Conservation (phyloP, 53 echinoderm and acorn worm genomes). For the Temnopleurus reevesii region DNA sequence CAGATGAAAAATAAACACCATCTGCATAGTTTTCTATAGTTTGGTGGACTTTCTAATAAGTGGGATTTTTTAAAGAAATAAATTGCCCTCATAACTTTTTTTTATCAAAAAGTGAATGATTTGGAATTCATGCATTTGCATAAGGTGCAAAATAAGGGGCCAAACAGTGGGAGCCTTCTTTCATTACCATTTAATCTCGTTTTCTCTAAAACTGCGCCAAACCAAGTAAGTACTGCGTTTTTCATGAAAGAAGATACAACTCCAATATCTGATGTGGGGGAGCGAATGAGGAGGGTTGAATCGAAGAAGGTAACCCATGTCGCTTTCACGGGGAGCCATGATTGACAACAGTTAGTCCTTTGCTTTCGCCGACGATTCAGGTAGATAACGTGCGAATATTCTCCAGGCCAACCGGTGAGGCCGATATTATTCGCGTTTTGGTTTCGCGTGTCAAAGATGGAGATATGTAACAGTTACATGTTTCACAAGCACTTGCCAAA, state of each 20-base stretch:
- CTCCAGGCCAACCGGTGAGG: neutral
- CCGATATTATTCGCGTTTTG: neutral
- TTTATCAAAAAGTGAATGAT: too few species aligned
- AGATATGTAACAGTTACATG: too few species aligned
- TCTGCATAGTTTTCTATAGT: too few species aligned
- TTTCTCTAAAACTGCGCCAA: neutral
- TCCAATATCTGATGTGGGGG: neutral
- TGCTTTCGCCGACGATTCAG: conserved; percentile 1
- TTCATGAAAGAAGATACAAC: neutral
- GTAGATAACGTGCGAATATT: neutral
- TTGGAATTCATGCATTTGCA: too few species aligned
- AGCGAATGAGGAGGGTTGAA: neutral
- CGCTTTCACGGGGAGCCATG: neutral
- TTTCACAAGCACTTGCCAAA: too few species aligned
- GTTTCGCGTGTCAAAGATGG: conserved; percentile 8
- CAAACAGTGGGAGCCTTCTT: too few species aligned
- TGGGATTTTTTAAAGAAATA: too few species aligned
- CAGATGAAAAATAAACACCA: too few species aligned
- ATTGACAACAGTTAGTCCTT: conserved; percentile 12
- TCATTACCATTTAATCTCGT: neutral
- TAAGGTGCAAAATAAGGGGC: too few species aligned
- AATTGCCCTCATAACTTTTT: too few species aligned
- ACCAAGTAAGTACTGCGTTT: neutral
- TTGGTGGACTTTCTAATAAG: too few species aligned
- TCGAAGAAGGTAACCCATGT: neutral